Evolutionary conservation across 2,888 invertebrate genomes (phyloP).

Genomic region (Marasmarcha lunaedactyla): DNA sequence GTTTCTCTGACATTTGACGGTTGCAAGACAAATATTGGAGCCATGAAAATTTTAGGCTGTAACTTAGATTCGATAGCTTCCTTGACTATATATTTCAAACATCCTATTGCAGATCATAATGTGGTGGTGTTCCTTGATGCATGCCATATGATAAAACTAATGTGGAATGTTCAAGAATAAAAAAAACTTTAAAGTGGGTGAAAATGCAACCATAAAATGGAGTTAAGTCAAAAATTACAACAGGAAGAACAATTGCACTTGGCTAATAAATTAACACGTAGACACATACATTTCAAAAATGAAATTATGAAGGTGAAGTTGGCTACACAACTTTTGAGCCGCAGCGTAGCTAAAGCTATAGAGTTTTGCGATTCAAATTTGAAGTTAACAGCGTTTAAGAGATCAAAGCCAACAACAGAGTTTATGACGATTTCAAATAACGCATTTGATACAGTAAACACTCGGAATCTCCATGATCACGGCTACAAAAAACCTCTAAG

Average conservation of each 20-base stretch:
- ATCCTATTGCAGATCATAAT: slow-evolving; percentile 7
- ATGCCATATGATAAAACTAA: slow-evolving; percentile 7
- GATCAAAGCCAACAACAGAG: slow-evolving; percentile 1
- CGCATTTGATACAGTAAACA: too few relatives aligned
- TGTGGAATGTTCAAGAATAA: not conserved
- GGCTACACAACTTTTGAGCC: slow-evolving; percentile 9
- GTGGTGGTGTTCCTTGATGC: slow-evolving; percentile 13
- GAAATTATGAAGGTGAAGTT: slow-evolving; percentile 10
- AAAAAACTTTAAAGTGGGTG: not conserved
- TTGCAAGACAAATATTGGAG: slow-evolving; percentile 12
- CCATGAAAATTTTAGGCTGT: slow-evolving; percentile 15
- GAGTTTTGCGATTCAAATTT: slow-evolving; percentile 8
- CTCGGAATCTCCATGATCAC: too few relatives aligned
- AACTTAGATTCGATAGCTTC: slow-evolving; percentile 1
- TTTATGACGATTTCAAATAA: too few relatives aligned
- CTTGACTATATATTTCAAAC: slow-evolving; percentile 11
- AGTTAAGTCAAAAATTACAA: slow-evolving; percentile 3
- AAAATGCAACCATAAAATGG: not conserved
- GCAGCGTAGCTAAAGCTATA: slow-evolving; percentile 12
- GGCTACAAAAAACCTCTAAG: too few relatives aligned
- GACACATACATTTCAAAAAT: slow-evolving; percentile 11
- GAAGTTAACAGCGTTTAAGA: slow-evolving; percentile 4
- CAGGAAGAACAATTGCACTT: slow-evolving; percentile 6
- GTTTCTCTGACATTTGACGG: slow-evolving; percentile 18
- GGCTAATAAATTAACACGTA: slow-evolving; percentile 10